Percentiles rank a stretch among this genome's conserved stretches.
Evolutionary conservation across 2,888 invertebrate species (phyloP).

Genomic region (Lottia scabra): DNA sequence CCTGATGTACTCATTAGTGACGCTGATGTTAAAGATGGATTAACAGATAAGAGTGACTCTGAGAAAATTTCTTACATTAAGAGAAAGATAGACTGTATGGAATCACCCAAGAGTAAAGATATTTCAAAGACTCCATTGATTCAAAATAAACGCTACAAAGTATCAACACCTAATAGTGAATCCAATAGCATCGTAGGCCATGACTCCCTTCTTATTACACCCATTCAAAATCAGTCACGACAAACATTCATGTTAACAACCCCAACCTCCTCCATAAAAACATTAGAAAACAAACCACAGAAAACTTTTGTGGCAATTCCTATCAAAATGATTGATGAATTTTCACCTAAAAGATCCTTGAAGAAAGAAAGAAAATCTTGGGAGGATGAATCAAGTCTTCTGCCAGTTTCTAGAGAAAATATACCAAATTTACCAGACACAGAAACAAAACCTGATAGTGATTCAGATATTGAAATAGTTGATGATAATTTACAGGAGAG

Average conservation of each 20-base stretch:
- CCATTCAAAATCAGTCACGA: constrained; percentile 5
- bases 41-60: background rate
- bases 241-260: constrained; percentile 21
- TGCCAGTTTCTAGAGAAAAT: no score
- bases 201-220: constrained; percentile 24
- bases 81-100: background rate
- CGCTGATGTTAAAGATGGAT: background rate
- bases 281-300: no score
- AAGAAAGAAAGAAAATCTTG: no score
- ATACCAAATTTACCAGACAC: background rate
- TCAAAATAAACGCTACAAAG: background rate
- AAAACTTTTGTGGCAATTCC: no score
- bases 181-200: constrained; percentile 13
- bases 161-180: background rate
- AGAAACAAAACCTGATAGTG: background rate
- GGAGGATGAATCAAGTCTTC: no score
- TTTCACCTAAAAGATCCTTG: no score
- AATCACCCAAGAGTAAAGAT: background rate
- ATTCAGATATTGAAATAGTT: constrained; percentile 41
- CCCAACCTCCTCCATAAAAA: constrained; percentile 1
- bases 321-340: no score
- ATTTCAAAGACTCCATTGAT: background rate
- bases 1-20: background rate
- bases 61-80: background rate
- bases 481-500: constrained; percentile 36